Evolutionary conservation across 2,797 vertebrate species (phyloP), one percentile per base, ranked within the genome.

Genomic region (Poeciliopsis paucimaculata): DNA sequence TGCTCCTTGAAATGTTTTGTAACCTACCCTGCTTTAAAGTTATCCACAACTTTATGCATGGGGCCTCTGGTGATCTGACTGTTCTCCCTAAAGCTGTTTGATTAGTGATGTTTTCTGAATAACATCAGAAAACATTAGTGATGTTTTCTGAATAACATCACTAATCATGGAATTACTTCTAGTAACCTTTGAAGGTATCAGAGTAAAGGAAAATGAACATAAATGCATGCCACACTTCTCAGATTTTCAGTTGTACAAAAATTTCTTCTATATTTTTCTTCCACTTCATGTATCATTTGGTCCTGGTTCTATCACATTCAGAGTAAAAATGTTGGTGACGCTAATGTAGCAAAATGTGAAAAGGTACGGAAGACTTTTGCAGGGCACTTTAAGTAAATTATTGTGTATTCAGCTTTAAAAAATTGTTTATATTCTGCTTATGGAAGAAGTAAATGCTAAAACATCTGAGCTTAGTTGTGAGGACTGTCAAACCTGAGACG

Each of bases 401-500:
- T 5, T 41, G 36, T 68, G 15, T 26, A 26, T 6, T 39, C 20
- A 26, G 20, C 20, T 41, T 23, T 12, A 26, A 34, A 34, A 26
- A 68, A 68, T 12, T 11, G 10, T 39, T 43, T 3, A 11, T 6
- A 43, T 68, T 43, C 74, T 18, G 16, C 23, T 79, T 76, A 53
- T 36, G 72, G 71, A 66, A 76, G 62, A 46, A 43, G 81, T 57
- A 82, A 87, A 87, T 86, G 76, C 80, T 78, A 82, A 31, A 15
- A 49, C 80, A 82, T 78, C 66, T 76, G 75, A 84, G 68, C 5
- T 78, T 36, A 86, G 84, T 51, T 73, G 75, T 79, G 78, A 49
- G 55, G 72, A 86, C 88, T 89, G 72, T 83, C 82, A 84, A 76
- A 36, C 64, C 62, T 64, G 23, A 73, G 15, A 74, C 39, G 46